Base-by-base conservation (phyloP, 2,888 invertebrate species). In the Clepsis dumicolana region DNA sequence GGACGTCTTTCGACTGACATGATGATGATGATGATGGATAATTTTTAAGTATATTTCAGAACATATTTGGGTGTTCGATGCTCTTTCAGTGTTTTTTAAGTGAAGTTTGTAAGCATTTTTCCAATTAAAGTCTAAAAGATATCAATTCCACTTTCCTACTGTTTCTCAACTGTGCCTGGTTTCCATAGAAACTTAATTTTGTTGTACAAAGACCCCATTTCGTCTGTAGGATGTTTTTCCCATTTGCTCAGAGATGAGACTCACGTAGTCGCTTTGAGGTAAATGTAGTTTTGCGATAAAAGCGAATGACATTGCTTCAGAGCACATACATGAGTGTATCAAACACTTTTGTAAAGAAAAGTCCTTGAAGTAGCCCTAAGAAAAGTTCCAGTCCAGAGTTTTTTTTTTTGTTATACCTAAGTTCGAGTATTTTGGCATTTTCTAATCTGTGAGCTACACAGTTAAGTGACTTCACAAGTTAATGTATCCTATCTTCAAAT, bases 101-200 rank as follows among this genome's bases (percentile, higher is more conserved):
- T 38, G 0, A n/a, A 38, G n/a, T n/a, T n/a, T n/a, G n/a, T n/a
- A n/a, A 35, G 7, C 8, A 32, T 32, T 10, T 32, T 10, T 32
- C 32, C 2, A 10, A 32, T 32, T 32, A 10, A 10, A 10, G 2
- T 7, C 10, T 2, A 12, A 2, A 38, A 14, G 14, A 38, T 38
- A 35, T n/a, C 7, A 44, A 18, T 18, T 0, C 18, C 18, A 18
- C 7, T 18, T 5, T 56, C 14, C 2, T 56, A 52, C 62, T 62
- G 62, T 25, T 24, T 10, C 4, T 52, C 7, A 32, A 35, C n/a
- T 18, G 4, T 25, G 38, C 27, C 2, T 1, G 56, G 27, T 32
- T 50, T 68, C 50, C 53, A 54, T 52, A 53, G 54, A 41, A 61
- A 67, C 56, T 74, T 74, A 73, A 74, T 73, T 74, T 67, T 71